Conservation (phyloP, 2,113 vertebrate genomes). For the Ameiurus melas region DNA sequence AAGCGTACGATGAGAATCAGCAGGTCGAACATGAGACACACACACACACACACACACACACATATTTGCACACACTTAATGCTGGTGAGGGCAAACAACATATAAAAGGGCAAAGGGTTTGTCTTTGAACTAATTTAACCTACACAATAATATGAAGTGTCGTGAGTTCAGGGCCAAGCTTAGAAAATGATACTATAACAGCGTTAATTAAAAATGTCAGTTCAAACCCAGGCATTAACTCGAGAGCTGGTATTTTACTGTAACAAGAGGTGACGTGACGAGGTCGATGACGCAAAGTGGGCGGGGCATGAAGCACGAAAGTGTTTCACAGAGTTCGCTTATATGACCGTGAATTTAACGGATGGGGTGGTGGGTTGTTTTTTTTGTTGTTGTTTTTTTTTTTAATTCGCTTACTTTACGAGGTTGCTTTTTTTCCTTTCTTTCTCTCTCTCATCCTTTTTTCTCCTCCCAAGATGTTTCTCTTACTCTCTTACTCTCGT, state of each 20-base stretch:
- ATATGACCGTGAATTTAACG: not conserved
- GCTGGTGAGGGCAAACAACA: not conserved
- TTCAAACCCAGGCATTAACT: not conserved
- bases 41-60: constrained; percentile 26
- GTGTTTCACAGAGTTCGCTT: not conserved
- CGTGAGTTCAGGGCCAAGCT: not conserved
- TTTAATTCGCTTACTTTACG: not conserved
- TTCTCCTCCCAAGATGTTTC: constrained; percentile 38
- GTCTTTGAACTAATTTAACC: not conserved
- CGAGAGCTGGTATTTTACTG: not conserved
- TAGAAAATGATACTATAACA: not conserved
- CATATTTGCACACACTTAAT: not conserved
- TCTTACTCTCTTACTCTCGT: constrained; percentile 45
- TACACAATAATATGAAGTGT: not conserved
- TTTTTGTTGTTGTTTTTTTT: not conserved
- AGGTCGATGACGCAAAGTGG: not conserved
- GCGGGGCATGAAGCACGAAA: not conserved
- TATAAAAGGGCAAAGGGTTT: not conserved
- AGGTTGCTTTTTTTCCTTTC: not conserved
- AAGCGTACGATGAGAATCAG: constrained; percentile 87
- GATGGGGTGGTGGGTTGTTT: no score
- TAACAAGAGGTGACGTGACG: not conserved
- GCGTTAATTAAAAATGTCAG: not conserved
- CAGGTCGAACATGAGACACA: constrained; percentile 78
- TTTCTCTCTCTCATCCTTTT: not conserved